Evolutionary conservation across 1,140 invertebrate genomes (phyloP).

Genomic region (Homarus americanus): DNA sequence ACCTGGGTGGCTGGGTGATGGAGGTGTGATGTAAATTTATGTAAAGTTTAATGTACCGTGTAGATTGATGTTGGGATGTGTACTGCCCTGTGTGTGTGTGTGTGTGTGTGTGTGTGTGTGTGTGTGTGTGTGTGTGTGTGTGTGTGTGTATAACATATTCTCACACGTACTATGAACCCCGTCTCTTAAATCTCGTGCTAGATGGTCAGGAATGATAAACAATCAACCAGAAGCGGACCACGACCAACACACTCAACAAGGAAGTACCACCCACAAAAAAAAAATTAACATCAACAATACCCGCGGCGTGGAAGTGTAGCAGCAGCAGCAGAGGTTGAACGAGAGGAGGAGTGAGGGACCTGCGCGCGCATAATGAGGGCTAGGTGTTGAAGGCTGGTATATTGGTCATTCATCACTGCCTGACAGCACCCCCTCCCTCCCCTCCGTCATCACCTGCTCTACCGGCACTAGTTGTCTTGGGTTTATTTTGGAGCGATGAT

Average conservation of each 20-base stretch:
- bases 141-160: not conserved
- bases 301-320: not conserved
- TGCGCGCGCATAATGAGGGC: not conserved
- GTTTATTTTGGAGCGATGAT: no score
- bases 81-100: not conserved
- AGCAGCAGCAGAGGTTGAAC: not conserved
- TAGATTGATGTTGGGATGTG: no score
- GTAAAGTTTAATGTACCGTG: no score
- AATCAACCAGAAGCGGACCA: no score
- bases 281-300: not conserved
- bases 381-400: not conserved
- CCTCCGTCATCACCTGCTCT: not conserved
- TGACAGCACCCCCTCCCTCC: not conserved
- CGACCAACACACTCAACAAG: not conserved
- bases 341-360: no score
- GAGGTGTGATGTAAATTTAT: no score
- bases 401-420: no score
- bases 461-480: no score
- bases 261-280: not conserved
- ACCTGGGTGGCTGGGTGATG: no score
- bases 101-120: conserved; percentile 17
- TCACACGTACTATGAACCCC: not conserved
- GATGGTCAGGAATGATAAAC: not conserved
- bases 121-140: conserved; percentile 31
- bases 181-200: not conserved